Conservation (phyloP, 2,113 vertebrate species). For the Pollachius pollachius region DNA sequence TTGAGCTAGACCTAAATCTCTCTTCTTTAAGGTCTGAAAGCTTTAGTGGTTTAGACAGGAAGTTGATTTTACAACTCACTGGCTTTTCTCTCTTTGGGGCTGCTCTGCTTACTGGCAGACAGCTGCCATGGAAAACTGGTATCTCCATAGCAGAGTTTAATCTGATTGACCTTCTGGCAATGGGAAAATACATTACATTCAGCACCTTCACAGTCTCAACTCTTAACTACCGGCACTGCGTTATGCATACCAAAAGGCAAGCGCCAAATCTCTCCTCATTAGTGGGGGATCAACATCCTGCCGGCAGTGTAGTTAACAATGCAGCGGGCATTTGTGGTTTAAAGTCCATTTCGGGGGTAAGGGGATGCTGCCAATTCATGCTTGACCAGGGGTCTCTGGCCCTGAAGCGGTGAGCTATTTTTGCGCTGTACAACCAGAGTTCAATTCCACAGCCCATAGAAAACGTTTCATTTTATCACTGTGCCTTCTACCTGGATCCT, state of each 20-base stretch:
- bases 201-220: slow-evolving; percentile 43
- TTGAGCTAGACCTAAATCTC: neutral
- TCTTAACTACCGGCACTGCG: slow-evolving; percentile 44
- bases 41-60: slow-evolving; percentile 53
- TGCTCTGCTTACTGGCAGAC: slow-evolving; percentile 55
- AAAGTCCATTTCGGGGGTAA: too few relatives aligned
- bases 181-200: slow-evolving; percentile 65
- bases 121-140: slow-evolving; percentile 62
- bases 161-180: slow-evolving; percentile 71
- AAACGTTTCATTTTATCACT: too few relatives aligned
- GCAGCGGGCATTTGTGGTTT: too few relatives aligned
- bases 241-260: slow-evolving; percentile 54
- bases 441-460: too few relatives aligned
- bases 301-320: too few relatives aligned
- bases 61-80: slow-evolving; percentile 74
- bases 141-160: slow-evolving; percentile 70
- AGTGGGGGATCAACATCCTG: neutral
- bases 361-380: too few relatives aligned
- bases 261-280: slow-evolving; percentile 36
- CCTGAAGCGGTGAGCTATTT: too few relatives aligned
- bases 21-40: slow-evolving; percentile 8
- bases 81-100: slow-evolving; percentile 56
- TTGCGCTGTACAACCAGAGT: too few relatives aligned
- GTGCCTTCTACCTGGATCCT: too few relatives aligned
- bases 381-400: too few relatives aligned